Base-by-base conservation (phyloP, 2,113 vertebrate species). In the Garra rufa region DNA sequence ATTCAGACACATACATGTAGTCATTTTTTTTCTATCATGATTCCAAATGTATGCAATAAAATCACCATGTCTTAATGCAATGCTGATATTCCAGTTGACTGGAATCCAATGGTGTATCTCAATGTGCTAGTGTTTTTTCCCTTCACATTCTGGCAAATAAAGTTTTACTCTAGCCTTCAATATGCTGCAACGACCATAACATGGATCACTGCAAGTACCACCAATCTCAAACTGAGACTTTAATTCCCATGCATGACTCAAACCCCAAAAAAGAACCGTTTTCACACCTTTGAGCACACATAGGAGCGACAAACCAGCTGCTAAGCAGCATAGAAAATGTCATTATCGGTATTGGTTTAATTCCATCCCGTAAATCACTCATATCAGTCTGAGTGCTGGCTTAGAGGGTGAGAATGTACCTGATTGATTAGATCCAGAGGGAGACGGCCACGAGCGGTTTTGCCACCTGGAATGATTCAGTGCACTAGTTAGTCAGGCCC, bases 381-480 rank as follows among this genome's bases (percentile, higher is more conserved):
- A 91, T 91, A 92, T 90, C 83, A 88, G 86, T 90, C 90, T 88
- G 84, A 90, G 89, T 85, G 78, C 86, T 89, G 89, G 91, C 91
- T 94, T 92, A 91, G 85, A 91, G 91, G 91, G 92, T 93, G 93
- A 93, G 93, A 94, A 94, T 92, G 90, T 92, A 93, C 93, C 93
- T 90, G 89, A 84, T 88, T 93, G 92, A 95, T 95, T 93, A 94
- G 92, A 92, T 94, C 93, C 93, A 93, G 92, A 43, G 94, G 93
- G 92, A 93, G 88, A 34, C 82, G 84, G 90, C 85, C 92, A 92
- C 88, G 1, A 92, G 90, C 91, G 87, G 89, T 90, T 93, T 92
- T 91, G 88, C 91, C 93, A 95, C 93, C 93, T 95, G 94, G 93
- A 94, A 93, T 89, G 88, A 91, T 92, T 95, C 93, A 92, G 83